These are phyloP conservation scores for Rhopalosiphum maidis DNA, from an alignment of 1,140 invertebrate species.

Conservation along the genomic window DNA sequence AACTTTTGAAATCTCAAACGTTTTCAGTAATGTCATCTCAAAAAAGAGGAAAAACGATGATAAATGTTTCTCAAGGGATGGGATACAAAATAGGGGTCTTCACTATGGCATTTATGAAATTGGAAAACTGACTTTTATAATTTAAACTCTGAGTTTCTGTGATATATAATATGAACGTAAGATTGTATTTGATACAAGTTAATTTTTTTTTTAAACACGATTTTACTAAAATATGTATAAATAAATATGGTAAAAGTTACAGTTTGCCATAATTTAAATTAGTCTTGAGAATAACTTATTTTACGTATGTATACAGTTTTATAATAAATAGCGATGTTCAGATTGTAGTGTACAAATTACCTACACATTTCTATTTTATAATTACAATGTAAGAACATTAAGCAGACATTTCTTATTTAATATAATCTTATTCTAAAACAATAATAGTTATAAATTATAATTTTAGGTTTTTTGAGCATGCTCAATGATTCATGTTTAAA, in stretches of 20 bases:
- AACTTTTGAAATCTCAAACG: not conserved
- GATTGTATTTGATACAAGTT: not conserved
- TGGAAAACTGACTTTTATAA: constrained; percentile 37
- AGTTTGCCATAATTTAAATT: not conserved
- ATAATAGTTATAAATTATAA: not conserved
- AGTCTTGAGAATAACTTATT: not conserved
- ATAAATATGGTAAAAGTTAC: not conserved
- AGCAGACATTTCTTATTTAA: not conserved
- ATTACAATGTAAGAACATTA: not conserved
- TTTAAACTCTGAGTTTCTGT: constrained; percentile 27
- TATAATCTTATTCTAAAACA: not conserved
- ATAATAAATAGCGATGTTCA: not conserved
- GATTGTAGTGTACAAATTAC: not conserved
- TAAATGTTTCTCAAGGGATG: constrained; percentile 47
- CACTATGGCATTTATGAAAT: constrained; percentile 32
- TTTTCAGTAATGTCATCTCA: not conserved
- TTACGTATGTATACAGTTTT: not conserved
- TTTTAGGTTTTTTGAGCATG: not conserved
- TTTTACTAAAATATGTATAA: not conserved
- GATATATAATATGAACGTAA: not conserved
- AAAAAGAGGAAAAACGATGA: constrained; percentile 30
- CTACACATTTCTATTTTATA: rapidly evolving
- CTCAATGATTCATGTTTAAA: not conserved
- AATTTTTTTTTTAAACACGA: too few species aligned
- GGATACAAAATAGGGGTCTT: not conserved